These are phyloP conservation scores for Trissolcus brochymenae DNA, from an alignment of 2,888 invertebrate species.

Conservation along the genomic window DNA sequence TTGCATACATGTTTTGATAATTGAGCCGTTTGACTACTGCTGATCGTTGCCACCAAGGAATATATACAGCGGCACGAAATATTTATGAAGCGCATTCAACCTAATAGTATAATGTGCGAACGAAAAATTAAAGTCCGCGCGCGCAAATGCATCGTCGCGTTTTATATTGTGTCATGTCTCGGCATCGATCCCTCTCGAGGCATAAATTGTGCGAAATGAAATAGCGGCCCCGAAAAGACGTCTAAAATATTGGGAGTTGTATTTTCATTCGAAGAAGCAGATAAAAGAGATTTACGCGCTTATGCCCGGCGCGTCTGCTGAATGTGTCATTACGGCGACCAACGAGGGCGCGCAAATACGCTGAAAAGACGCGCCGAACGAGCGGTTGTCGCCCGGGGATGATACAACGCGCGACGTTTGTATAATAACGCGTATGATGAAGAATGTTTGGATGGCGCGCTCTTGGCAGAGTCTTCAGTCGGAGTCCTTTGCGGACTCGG, in stretches of 20 bases:
- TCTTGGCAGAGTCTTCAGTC: slow-evolving; percentile 71
- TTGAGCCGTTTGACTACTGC: slow-evolving; percentile 62
- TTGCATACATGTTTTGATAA: slow-evolving; percentile 75
- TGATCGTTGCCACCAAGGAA: slow-evolving; percentile 38
- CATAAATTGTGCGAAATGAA: slow-evolving; percentile 30
- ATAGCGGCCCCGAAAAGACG: slow-evolving; percentile 35
- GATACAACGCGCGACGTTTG: slow-evolving; percentile 65
- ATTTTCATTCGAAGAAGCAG: slow-evolving; percentile 51
- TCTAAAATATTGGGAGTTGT: slow-evolving; percentile 46
- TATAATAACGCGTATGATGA: slow-evolving; percentile 73
- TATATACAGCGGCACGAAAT: slow-evolving; percentile 12
- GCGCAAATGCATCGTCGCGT: slow-evolving; percentile 15
- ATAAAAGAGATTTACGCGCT: slow-evolving; percentile 54
- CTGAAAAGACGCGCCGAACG: slow-evolving; percentile 38
- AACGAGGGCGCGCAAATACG: slow-evolving; percentile 50
- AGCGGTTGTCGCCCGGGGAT: slow-evolving; percentile 43
- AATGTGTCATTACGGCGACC: slow-evolving; percentile 56
- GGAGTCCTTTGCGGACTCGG: slow-evolving; percentile 47
- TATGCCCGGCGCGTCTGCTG: slow-evolving; percentile 47
- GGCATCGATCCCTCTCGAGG: slow-evolving; percentile 24
- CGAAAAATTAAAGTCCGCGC: slow-evolving; percentile 12
- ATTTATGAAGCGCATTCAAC: slow-evolving; percentile 39
- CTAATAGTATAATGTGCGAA: slow-evolving; percentile 19
- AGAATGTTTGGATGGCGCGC: slow-evolving; percentile 69
- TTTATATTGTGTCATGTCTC: slow-evolving; percentile 13